phyloP scores from a whole-genome alignment of 2,797 vertebrate species.

The Naso thynnoides region DNA sequence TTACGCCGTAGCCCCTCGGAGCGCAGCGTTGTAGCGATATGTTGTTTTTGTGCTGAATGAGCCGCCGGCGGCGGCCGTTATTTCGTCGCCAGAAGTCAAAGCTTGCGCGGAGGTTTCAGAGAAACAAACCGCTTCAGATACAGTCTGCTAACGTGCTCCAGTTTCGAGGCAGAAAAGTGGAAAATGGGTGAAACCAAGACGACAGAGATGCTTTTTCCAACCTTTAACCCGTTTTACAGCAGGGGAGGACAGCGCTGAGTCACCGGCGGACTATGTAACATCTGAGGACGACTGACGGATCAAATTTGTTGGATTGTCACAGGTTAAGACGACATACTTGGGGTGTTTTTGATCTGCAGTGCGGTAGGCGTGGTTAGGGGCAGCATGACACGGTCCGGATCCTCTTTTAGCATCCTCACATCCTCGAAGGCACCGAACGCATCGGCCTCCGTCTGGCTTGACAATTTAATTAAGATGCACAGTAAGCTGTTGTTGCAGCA shows the following conservation, averaged over 20 bases:
- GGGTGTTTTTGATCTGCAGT: conserved; percentile 91
- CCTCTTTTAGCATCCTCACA: conserved; percentile 74
- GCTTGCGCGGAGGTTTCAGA: conserved; percentile 20
- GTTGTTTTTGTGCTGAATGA: conserved; percentile 23
- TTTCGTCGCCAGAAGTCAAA: conserved; percentile 34
- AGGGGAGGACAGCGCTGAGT: conserved; percentile 42
- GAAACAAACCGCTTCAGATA: conserved; percentile 23
- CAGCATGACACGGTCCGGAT: conserved; percentile 60
- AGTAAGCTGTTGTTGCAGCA: conserved; percentile 53
- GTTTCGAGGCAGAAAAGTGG: conserved; percentile 29
- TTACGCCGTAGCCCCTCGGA: not conserved
- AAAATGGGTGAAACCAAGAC: conserved; percentile 2
- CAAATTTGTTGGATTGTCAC: conserved; percentile 27
- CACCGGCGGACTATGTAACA: conserved; percentile 14
- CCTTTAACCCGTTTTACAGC: not conserved
- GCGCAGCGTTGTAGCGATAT: conserved; percentile 15
- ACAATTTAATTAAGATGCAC: conserved; percentile 65
- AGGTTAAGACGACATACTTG: conserved; percentile 42
- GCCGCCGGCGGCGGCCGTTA: conserved; percentile 5
- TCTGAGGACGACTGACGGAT: conserved; percentile 13
- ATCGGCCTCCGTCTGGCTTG: conserved; percentile 53
- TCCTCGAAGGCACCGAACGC: conserved; percentile 33
- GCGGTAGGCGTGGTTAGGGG: conserved; percentile 88
- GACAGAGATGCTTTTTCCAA: not conserved
- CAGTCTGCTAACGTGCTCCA: conserved; percentile 39